phyloP scores from a whole-genome alignment of 1,140 invertebrate species.

The Bombyx mandarina region DNA sequence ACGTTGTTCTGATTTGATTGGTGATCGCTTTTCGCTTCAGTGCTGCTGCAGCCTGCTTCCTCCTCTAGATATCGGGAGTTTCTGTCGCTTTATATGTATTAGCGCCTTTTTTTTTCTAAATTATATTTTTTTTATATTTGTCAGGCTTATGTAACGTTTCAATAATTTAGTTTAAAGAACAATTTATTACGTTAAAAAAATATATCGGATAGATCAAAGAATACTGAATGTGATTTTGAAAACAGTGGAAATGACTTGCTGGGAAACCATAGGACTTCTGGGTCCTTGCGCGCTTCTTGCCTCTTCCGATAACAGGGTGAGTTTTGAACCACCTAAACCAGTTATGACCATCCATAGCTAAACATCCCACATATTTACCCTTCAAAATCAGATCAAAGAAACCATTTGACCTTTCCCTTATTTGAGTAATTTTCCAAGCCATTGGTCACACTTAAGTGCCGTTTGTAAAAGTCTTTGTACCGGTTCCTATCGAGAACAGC shows the following conservation, averaged over 20 bases:
- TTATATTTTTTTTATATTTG: too few species aligned
- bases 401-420: too few species aligned
- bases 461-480: too few species aligned
- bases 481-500: too few species aligned
- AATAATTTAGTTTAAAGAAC: too few species aligned
- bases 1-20: slow-evolving; percentile 62
- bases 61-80: slow-evolving; percentile 36
- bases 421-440: too few species aligned
- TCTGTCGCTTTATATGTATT: slow-evolving; percentile 14
- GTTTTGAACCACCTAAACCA: slow-evolving; percentile 23
- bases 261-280: slow-evolving; percentile 67
- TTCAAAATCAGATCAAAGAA: too few species aligned
- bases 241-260: slow-evolving; percentile 66
- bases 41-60: slow-evolving; percentile 58
- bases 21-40: slow-evolving; percentile 62
- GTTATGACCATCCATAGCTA: too few species aligned
- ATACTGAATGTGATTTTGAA: slow-evolving; percentile 69
- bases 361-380: too few species aligned
- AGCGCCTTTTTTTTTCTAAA: background rate
- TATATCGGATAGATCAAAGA: slow-evolving; percentile 19
- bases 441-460: too few species aligned
- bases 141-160: slow-evolving; percentile 6
- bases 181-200: too few species aligned
- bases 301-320: slow-evolving; percentile 61
- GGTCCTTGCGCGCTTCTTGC: slow-evolving; percentile 66